Percentiles rank a stretch among this genome's conserved stretches.
Conservation (phyloP, 2,888 invertebrate species). For the Pogonocherus hispidulus region DNA sequence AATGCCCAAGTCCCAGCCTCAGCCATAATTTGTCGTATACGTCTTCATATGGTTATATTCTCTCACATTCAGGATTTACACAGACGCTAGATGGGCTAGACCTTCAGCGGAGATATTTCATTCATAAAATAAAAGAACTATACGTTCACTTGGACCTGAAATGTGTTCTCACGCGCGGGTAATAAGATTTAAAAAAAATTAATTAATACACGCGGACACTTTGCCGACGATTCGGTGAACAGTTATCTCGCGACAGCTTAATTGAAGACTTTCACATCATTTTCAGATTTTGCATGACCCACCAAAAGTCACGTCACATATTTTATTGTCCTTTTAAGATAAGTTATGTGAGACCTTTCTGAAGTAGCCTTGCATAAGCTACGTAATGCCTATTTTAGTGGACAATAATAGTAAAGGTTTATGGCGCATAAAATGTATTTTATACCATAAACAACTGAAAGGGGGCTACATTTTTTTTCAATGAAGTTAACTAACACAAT, state of each 20-base stretch:
- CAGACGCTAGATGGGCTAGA: constrained; percentile 1
- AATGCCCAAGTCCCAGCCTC: constrained; percentile 47
- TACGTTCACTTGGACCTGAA: constrained; percentile 14
- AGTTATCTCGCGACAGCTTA: constrained; percentile 15
- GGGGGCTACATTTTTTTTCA: too few species aligned
- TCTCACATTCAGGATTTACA: constrained; percentile 39
- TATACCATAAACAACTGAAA: too few species aligned
- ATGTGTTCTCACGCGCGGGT: constrained; percentile 29
- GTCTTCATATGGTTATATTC: constrained; percentile 47
- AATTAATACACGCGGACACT: constrained; percentile 10
- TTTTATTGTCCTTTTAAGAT: constrained; percentile 17
- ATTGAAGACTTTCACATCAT: constrained; percentile 33
- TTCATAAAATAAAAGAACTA: constrained; percentile 28
- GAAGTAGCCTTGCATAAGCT: not conserved
- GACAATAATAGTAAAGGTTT: not conserved
- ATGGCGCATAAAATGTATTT: too few species aligned
- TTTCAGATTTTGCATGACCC: constrained; percentile 31
- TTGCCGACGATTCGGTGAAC: constrained; percentile 5
- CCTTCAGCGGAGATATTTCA: constrained; percentile 17
- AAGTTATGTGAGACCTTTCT: constrained; percentile 6
- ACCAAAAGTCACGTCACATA: constrained; percentile 20
- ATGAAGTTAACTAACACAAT: too few species aligned
- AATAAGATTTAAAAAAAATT: constrained; percentile 17
- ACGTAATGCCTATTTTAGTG: not conserved
- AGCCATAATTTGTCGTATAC: constrained; percentile 53